A percentile compares a stretch with the other conserved stretches of the same genome.
phyloP scores from a whole-genome alignment of 2,888 invertebrate genomes.

The Amphipoea oculea region DNA sequence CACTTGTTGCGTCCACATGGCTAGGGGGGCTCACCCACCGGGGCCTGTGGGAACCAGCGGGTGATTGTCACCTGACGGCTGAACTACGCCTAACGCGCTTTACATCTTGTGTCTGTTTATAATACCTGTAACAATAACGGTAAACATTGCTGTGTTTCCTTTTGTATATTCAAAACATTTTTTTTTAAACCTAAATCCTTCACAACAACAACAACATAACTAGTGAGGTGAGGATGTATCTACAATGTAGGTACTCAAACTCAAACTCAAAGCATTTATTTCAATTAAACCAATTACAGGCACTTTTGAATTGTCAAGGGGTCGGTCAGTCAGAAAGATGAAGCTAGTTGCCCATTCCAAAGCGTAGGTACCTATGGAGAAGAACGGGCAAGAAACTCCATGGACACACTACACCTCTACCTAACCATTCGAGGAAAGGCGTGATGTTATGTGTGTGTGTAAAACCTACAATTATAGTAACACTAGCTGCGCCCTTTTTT shows the following conservation, averaged over 20 bases:
- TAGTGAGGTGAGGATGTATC: not conserved
- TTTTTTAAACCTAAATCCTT: not conserved
- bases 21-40: conserved; percentile 54
- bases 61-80: conserved; percentile 74
- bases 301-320: too few relatives aligned
- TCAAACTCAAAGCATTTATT: too few relatives aligned
- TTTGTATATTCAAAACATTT: conserved; percentile 7
- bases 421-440: not conserved
- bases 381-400: too few relatives aligned
- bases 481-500: too few relatives aligned
- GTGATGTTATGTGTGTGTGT: not conserved
- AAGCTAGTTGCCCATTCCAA: too few relatives aligned
- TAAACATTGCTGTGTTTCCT: conserved; percentile 14
- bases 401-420: too few relatives aligned
- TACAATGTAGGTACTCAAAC: too few relatives aligned
- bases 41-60: conserved; percentile 61
- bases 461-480: not conserved
- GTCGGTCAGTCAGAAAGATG: too few relatives aligned
- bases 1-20: conserved; percentile 89
- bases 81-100: conserved; percentile 55
- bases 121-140: conserved; percentile 42
- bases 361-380: too few relatives aligned
- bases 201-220: too few relatives aligned
- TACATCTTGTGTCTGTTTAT: conserved; percentile 44
- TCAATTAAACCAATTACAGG: too few relatives aligned